These are phyloP conservation scores for Malurus melanocephalus DNA, from an alignment of 2,113 vertebrate species.

Conservation along the genomic window DNA sequence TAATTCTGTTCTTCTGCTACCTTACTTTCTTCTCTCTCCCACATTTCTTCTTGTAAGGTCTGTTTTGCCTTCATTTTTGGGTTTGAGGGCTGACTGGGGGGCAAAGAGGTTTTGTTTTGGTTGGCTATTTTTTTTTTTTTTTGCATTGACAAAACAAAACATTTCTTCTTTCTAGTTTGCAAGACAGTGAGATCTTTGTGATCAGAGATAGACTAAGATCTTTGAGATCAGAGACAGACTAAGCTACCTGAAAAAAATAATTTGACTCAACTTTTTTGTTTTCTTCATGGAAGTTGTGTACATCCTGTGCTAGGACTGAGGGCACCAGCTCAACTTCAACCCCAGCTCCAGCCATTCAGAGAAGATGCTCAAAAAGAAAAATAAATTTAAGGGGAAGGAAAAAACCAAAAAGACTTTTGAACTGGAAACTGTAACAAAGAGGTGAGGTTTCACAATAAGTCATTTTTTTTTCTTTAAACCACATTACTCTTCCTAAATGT, in stretches of 20 bases:
- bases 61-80: background rate
- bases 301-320: background rate
- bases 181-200: background rate
- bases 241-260: background rate
- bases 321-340: background rate
- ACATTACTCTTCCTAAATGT: slow-evolving; percentile 11
- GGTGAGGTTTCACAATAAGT: background rate
- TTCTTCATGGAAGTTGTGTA: background rate
- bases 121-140: background rate
- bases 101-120: background rate
- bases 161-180: background rate
- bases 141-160: background rate
- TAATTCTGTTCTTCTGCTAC: background rate
- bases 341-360: background rate
- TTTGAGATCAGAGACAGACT: background rate
- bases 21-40: background rate
- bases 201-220: background rate
- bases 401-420: background rate
- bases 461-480: background rate
- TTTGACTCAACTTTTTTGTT: background rate
- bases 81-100: background rate
- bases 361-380: background rate
- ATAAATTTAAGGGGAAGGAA: background rate
- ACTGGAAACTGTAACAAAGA: background rate
- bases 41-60: background rate